Percentiles rank a stretch among this genome's conserved stretches.
phyloP scores from a whole-genome alignment of 2,888 invertebrate genomes.

The Agrenia bidenticulata region DNA sequence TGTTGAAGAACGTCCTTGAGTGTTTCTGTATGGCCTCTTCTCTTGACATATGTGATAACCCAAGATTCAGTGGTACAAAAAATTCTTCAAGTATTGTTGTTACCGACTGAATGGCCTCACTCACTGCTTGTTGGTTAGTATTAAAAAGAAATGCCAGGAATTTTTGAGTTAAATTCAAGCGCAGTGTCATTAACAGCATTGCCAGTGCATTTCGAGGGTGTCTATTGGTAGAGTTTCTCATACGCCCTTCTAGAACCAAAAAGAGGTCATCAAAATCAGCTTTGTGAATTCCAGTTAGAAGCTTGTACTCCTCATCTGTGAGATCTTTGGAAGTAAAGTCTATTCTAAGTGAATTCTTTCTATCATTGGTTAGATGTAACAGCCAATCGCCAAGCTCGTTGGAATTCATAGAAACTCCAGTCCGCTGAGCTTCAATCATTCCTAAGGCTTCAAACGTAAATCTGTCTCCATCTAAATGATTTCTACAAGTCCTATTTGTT shows the following conservation, averaged over 20 bases:
- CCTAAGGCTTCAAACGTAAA: neutral
- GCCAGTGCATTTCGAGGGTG: neutral
- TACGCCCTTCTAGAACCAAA: neutral
- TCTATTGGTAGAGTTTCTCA: neutral
- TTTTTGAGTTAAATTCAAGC: too few relatives aligned
- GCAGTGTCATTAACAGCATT: neutral
- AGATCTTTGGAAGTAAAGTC: neutral
- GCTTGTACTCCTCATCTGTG: neutral
- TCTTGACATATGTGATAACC: too few relatives aligned
- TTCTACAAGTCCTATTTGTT: neutral
- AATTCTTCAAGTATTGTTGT: too few relatives aligned
- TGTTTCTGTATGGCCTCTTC: too few relatives aligned
- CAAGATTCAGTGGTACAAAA: too few relatives aligned
- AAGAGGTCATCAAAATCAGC: neutral
- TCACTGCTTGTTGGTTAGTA: too few relatives aligned
- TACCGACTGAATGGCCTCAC: too few relatives aligned
- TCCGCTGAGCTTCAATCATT: neutral
- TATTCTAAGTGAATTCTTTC: neutral
- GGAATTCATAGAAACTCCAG: neutral
- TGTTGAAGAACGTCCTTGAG: too few relatives aligned
- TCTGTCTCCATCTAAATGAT: neutral
- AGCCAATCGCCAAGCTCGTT: neutral
- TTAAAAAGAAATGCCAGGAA: too few relatives aligned
- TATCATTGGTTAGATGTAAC: neutral
- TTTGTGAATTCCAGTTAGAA: neutral